Evolutionary conservation across 1,140 invertebrate species (phyloP).

Genomic region (Zaprionus ghesquierei): DNA sequence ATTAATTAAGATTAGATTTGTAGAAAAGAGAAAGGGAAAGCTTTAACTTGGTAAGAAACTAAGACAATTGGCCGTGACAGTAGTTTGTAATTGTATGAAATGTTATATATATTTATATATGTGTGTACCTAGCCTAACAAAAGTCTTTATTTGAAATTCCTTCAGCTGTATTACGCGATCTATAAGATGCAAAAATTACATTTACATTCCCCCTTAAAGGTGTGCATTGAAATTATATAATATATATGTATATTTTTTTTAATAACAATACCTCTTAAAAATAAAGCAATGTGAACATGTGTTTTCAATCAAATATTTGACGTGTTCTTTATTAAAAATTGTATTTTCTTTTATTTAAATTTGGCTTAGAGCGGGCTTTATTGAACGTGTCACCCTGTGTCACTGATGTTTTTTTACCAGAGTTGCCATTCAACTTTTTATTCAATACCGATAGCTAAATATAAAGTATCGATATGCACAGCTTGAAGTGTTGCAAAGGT

Average conservation of each 20-base stretch:
- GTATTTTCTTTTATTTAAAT: neutral
- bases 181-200: slow-evolving; percentile 57
- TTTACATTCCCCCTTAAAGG: slow-evolving; percentile 63
- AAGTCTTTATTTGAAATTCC: slow-evolving; percentile 59
- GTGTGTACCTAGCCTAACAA: slow-evolving; percentile 40
- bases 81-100: slow-evolving; percentile 58
- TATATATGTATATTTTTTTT: slow-evolving; percentile 48
- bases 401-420: neutral
- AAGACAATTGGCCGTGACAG: slow-evolving; percentile 66
- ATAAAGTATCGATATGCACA: neutral
- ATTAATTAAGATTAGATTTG: slow-evolving; percentile 30
- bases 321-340: neutral
- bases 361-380: slow-evolving; percentile 2
- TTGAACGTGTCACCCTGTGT: neutral
- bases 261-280: slow-evolving; percentile 40
- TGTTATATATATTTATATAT: slow-evolving; percentile 24
- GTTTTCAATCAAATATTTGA: slow-evolving; percentile 14
- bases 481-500: slow-evolving; percentile 14
- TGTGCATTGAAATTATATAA: slow-evolving; percentile 49
- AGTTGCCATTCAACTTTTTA: neutral
- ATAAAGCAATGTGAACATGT: slow-evolving; percentile 45
- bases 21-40: slow-evolving; percentile 14
- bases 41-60: slow-evolving; percentile 48
- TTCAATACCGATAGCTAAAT: neutral
- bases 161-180: slow-evolving; percentile 67